Conservation (phyloP, 2,113 vertebrate genomes). For the Anguilla japonica region DNA sequence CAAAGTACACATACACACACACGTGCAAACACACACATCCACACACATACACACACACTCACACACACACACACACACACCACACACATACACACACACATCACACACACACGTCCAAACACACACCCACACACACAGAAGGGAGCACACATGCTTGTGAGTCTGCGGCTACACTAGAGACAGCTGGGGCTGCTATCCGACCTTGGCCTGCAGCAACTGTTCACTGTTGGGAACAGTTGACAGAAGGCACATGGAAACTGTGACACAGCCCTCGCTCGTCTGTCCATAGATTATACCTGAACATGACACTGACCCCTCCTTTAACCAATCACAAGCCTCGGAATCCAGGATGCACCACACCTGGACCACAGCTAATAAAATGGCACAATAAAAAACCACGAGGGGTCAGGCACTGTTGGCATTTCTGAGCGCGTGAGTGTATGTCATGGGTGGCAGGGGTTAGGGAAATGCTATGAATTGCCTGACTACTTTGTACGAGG, state of each 20-base stretch:
- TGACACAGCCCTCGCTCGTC: background rate
- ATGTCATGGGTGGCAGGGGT: background rate
- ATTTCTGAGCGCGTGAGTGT: background rate
- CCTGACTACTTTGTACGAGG: background rate
- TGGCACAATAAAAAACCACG: background rate
- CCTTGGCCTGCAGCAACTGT: slow-evolving; percentile 7
- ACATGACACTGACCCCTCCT: background rate
- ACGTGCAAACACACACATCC: background rate
- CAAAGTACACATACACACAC: background rate
- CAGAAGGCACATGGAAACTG: background rate
- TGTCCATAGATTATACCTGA: background rate
- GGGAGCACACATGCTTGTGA: background rate
- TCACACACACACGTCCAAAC: background rate
- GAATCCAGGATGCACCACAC: background rate
- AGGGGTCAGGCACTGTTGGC: background rate
- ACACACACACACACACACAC: background rate
- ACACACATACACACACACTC: slow-evolving; percentile 1
- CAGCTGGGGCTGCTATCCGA: background rate
- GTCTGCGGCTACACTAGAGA: slow-evolving; percentile 13
- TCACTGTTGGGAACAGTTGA: background rate
- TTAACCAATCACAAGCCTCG: background rate
- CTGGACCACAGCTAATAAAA: background rate
- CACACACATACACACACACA: background rate
- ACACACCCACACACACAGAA: background rate
- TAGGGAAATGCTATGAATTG: background rate